phyloP scores from a whole-genome alignment of 2,113 vertebrate species.

The Halcyon malimbica region DNA sequence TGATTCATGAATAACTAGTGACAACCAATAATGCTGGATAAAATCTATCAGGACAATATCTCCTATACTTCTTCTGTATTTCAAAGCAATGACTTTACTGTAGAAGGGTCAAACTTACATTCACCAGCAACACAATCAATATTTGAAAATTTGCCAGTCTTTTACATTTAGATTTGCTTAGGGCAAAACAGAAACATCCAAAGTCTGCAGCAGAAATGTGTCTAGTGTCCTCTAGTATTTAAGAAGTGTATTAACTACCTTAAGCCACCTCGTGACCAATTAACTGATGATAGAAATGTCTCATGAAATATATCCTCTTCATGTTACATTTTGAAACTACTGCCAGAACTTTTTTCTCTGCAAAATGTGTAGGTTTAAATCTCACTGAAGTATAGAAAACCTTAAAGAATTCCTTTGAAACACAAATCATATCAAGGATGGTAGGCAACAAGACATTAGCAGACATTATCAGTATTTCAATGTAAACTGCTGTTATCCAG shows the following conservation, averaged over 20 bases:
- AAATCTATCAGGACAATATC: not conserved
- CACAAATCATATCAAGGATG: not conserved
- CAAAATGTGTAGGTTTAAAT: not conserved
- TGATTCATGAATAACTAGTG: not conserved
- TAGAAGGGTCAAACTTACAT: not conserved
- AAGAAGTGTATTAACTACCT: not conserved
- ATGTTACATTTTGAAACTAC: not conserved
- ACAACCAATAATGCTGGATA: not conserved
- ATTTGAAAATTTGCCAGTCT: not conserved
- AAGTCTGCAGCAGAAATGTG: not conserved
- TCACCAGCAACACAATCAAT: not conserved
- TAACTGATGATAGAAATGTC: not conserved
- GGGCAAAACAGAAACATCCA: not conserved
- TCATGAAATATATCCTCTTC: not conserved
- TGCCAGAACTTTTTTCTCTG: not conserved
- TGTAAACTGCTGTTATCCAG: not conserved
- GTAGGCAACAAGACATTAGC: not conserved
- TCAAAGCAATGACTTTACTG: not conserved
- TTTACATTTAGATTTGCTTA: not conserved
- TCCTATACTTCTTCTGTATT: not conserved
- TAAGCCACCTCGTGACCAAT: not conserved
- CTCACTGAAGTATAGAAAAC: not conserved
- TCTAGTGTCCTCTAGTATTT: not conserved
- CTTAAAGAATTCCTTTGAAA: not conserved
- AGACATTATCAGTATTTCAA: not conserved